Percentiles rank a stretch among this genome's conserved stretches.
Conservation (phyloP, 2,113 vertebrate genomes). For the Irena cyanogastra region DNA sequence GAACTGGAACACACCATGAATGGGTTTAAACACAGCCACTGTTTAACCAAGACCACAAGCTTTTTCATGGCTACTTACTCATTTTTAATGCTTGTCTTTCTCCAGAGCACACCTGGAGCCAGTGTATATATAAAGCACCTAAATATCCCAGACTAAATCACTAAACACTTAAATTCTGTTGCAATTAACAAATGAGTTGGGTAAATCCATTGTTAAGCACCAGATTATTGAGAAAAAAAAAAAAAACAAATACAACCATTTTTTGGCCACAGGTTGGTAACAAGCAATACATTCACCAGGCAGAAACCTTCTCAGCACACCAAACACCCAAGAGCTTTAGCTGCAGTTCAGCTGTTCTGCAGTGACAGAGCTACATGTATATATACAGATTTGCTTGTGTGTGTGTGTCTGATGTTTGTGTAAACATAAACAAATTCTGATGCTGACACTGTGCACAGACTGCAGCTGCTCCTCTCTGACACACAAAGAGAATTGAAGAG, state of each 20-base stretch:
- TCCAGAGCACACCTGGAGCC: neutral
- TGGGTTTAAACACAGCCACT: neutral
- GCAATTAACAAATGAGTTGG: neutral
- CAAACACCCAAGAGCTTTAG: no score
- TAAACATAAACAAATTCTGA: accelerated
- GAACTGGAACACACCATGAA: neutral
- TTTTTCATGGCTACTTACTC: neutral
- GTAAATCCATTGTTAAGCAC: neutral
- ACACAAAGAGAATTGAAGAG: neutral
- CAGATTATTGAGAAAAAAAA: neutral
- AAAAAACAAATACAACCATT: accelerated
- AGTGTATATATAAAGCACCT: neutral
- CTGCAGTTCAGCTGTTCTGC: neutral
- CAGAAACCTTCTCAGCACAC: no score
- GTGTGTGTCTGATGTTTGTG: neutral
- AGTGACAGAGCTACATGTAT: neutral
- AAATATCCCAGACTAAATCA: neutral
- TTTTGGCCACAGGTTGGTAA: neutral
- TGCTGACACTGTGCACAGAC: neutral
- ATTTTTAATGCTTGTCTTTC: neutral
- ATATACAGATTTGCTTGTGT: accelerated
- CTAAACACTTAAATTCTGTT: neutral
- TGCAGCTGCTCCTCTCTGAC: neutral
- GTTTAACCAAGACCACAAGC: neutral
- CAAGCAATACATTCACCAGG: neutral